phyloP scores from a whole-genome alignment of 2,888 invertebrate species.

The Sminthurides aquaticus region DNA sequence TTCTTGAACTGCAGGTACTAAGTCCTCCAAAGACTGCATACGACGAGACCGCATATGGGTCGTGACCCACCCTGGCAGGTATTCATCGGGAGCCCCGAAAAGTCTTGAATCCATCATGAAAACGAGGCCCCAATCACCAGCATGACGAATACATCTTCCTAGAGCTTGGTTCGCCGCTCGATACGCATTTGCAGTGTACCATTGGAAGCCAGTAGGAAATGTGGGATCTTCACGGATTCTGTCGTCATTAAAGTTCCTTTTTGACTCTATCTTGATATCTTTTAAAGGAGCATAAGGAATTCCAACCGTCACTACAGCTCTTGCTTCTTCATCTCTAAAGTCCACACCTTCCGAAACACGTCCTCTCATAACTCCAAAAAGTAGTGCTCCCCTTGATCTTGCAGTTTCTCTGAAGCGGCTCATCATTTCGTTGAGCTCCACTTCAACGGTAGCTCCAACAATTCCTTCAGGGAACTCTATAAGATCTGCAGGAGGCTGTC shows the following conservation, averaged over 20 bases:
- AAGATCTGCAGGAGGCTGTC: too few species aligned
- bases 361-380: constrained; percentile 38
- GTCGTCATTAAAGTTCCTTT: constrained; percentile 14
- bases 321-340: constrained; percentile 38
- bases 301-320: constrained; percentile 37
- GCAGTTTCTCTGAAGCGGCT: constrained; percentile 19
- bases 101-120: constrained; percentile 33
- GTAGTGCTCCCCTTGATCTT: constrained; percentile 26
- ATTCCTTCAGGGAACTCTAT: too few species aligned
- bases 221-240: background rate
- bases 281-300: constrained; percentile 30
- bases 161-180: constrained; percentile 37
- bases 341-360: constrained; percentile 40
- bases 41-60: too few species aligned
- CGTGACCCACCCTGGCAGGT: too few species aligned
- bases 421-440: constrained; percentile 25
- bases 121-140: constrained; percentile 34
- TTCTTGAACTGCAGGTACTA: too few species aligned
- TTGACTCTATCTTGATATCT: constrained; percentile 18
- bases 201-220: constrained; percentile 27
- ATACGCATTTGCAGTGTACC: constrained; percentile 35
- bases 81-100: too few species aligned
- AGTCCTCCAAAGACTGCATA: too few species aligned
- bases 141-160: constrained; percentile 37
- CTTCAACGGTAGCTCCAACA: constrained; percentile 9